Conservation (phyloP, 2,888 invertebrate species). For the Limnephilus lunatus region DNA sequence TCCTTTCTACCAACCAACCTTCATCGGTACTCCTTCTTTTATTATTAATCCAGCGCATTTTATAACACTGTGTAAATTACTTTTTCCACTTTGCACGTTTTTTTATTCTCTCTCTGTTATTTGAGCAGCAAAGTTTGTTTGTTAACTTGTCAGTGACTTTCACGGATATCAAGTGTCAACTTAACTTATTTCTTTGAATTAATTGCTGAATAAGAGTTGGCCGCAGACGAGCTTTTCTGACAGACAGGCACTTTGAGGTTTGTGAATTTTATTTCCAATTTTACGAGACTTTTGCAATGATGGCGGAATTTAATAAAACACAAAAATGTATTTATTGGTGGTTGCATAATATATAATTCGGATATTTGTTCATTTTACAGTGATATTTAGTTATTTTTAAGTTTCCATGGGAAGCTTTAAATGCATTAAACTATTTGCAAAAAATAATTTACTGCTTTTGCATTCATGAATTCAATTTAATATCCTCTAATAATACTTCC, state of each 20-base stretch:
- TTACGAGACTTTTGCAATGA: neutral
- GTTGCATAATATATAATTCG: neutral
- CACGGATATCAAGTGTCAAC: constrained; percentile 14
- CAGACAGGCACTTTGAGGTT: constrained; percentile 14
- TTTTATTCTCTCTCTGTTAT: constrained; percentile 3
- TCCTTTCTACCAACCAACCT: constrained; percentile 11
- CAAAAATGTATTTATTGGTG: neutral
- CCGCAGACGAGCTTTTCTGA: neutral
- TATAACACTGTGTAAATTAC: neutral
- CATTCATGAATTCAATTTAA: neutral
- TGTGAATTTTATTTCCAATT: constrained; percentile 20
- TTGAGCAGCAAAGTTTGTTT: constrained; percentile 3
- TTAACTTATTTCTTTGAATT: constrained; percentile 18
- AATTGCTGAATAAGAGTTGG: neutral
- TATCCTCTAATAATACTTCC: neutral
- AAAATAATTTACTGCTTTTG: neutral
- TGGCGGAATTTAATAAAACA: constrained; percentile 14
- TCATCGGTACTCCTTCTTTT: constrained; percentile 15
- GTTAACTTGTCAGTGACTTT: constrained; percentile 40
- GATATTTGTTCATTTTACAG: neutral
- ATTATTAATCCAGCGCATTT: constrained; percentile 15
- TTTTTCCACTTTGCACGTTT: neutral
- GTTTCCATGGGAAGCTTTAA: neutral
- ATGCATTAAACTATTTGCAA: neutral
- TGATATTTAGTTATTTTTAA: neutral